These are phyloP conservation scores for Gymnodraco acuticeps DNA, from an alignment of 2,797 vertebrate genomes.

Conservation along the genomic window DNA sequence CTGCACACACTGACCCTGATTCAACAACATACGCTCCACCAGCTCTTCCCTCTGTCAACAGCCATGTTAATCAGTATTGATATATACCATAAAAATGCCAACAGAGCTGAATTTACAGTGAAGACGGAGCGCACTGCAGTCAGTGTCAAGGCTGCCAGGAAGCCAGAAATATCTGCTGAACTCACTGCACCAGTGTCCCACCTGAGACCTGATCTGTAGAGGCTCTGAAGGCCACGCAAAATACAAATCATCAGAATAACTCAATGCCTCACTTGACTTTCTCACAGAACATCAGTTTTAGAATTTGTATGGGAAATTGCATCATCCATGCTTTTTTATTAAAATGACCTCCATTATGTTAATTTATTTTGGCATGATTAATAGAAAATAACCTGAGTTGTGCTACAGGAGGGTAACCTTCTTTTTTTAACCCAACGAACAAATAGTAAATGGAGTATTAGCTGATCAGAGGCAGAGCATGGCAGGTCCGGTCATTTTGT, in stretches of 20 bases:
- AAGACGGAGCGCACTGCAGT: constrained; percentile 48
- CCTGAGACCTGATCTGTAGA: constrained; percentile 36
- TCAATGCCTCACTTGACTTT: not conserved
- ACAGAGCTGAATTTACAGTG: constrained; percentile 53
- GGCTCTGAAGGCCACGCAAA: constrained; percentile 28
- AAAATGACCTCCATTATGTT: too few relatives aligned
- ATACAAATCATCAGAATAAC: not conserved
- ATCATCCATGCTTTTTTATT: too few relatives aligned
- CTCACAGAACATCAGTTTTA: not conserved
- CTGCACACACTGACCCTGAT: constrained; percentile 7
- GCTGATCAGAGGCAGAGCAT: too few relatives aligned
- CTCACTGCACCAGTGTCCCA: constrained; percentile 66
- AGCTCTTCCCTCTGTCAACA: constrained; percentile 24
- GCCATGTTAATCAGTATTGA: constrained; percentile 54
- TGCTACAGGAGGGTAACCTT: too few relatives aligned
- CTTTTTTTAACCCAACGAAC: too few relatives aligned
- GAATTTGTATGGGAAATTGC: too few relatives aligned
- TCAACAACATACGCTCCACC: not conserved
- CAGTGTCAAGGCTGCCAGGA: constrained; percentile 43
- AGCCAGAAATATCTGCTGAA: constrained; percentile 70
- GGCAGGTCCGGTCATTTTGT: too few relatives aligned
- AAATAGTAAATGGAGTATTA: too few relatives aligned
- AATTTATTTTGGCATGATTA: too few relatives aligned
- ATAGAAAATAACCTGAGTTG: too few relatives aligned
- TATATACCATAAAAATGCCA: constrained; percentile 57